Evolutionary conservation across 1,140 invertebrate species (phyloP).

Genomic region (Lordiphosa clarofinis): DNA sequence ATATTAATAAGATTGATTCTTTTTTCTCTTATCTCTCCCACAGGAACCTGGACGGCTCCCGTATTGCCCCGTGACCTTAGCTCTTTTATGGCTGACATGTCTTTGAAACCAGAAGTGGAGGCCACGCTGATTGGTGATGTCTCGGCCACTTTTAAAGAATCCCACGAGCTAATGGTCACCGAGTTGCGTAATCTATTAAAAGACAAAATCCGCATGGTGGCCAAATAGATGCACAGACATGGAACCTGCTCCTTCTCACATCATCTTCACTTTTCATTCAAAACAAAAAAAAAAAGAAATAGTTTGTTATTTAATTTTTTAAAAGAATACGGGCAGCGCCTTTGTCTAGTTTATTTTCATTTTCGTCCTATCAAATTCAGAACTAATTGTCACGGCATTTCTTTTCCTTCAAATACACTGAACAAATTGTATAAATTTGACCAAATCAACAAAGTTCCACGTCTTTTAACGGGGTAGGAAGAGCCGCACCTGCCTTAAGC

Average conservation of each 20-base stretch:
- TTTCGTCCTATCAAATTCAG: conserved; percentile 16
- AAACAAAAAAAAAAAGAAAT: conserved; percentile 4
- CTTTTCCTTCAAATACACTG: conserved; percentile 36
- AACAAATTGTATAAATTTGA: conserved; percentile 40
- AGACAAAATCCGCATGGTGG: conserved; percentile 77
- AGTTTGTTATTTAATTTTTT: conserved; percentile 73
- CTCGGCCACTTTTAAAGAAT: conserved; percentile 72
- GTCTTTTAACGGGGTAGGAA: not conserved
- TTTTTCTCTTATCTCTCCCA: too few relatives aligned
- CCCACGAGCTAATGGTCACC: conserved; percentile 72
- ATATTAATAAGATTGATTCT: too few relatives aligned
- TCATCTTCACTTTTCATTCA: conserved; percentile 27
- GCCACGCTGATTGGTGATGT: conserved; percentile 71
- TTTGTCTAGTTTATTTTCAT: conserved; percentile 5
- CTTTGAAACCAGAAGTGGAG: conserved; percentile 73
- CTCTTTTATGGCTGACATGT: conserved; percentile 77
- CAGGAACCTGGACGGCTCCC: conserved; percentile 69
- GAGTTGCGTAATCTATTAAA: conserved; percentile 73
- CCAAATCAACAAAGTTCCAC: not conserved
- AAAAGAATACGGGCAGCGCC: conserved; percentile 31
- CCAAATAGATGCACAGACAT: conserved; percentile 54
- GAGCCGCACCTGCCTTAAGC: conserved; percentile 15
- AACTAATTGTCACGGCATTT: conserved; percentile 18
- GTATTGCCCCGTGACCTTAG: conserved; percentile 59
- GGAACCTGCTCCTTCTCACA: conserved; percentile 4